Base-by-base conservation (phyloP, 1,140 invertebrate genomes). In the Aleiodes sp. region DNA sequence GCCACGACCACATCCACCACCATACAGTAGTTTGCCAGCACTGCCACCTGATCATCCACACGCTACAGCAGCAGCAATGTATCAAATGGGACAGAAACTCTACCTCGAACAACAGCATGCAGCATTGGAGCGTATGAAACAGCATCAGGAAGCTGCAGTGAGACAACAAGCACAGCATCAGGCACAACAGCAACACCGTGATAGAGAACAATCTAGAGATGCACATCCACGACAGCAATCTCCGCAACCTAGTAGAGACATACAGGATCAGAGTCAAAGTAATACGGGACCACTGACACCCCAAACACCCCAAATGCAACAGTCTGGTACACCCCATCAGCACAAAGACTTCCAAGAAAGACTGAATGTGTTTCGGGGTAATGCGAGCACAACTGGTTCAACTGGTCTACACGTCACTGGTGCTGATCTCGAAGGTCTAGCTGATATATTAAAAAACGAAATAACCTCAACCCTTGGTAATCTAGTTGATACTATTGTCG, bases 401-500 rank as follows among this genome's bases (percentile, higher is more conserved):
- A 84, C 89, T 56, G 89, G 88, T 64, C 87, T 91, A 29, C 81
- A 83, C 57, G 88, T 92, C 71, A 91, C 90, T 0, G 91, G 90
- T 24, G 88, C 91, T 12, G 95, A 96, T 79, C 87, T 97, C 1
- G 94, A 97, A 84, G 92, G 93, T 57, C 86, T 97, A 43, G 94
- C 94, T 4, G 95, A 97, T 75, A 91, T 93, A 46, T 88, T 98
- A 1, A 98, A 98, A 86, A 91, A 91, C 35, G 96, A 98, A 88
- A 94, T 98, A 67, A 93, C 92, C 12, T 90, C 94, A 62, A 95
- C 93, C 4, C 81, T 96, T 43, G 90, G 92, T 4, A 93, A 91
- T 68, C 86, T 97, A n/a, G 94, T 98, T 69, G 96, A 98, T 83
- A 93, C 92, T 8, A 94, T 96, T 61, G 89, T 98, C 46, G 91